Evolutionary conservation across 1,140 invertebrate genomes (phyloP), one percentile per base, ranked within the genome.

Genomic region (Danaus plexippus): DNA sequence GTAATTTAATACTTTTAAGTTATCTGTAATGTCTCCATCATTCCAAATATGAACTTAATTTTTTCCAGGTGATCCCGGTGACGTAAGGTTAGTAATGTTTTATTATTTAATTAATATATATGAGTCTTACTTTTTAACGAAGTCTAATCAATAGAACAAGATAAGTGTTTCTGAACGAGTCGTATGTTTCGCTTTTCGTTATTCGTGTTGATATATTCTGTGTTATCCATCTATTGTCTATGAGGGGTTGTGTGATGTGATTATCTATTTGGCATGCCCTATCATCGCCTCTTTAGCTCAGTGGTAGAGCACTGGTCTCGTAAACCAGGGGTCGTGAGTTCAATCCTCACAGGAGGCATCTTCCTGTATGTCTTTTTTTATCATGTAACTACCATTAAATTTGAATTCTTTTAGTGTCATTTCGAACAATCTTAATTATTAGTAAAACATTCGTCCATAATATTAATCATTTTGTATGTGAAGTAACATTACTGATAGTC

Each of bases 281-380:
- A 9, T 12, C 54, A 78, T 77, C 74, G 94, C 93, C 93, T 94
- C 92, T 93, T 93, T 95, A 94, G 94, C 93, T 94, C 93, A 95
- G 94, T 92, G 94, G 94, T 92, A 95, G 93, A 94, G 93, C 94
- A 94, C 93, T 94, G 92, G 93, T 94, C 94, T 95, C 93, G 93
- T 94, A 95, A 95, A 94, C 93, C 92, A 94, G 93, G 92, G 93
- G 93, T 94, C 93, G 93, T 92, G 93, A 94, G 93, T 95, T 95
- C 93, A 92, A 95, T 92, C 91, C 93, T 94, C 93, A 92, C 91
- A 91, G 91, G 92, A 91, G 91, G 91, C 91, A 91, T 61, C 53
- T 11, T 11, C 2, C 18, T 18, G 22, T 15, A 44, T 7, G n/a
- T 5, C 11, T 43, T 43, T 43, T 44, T 44, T n/a, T 57, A 15